Conservation (phyloP, 2,888 invertebrate genomes). For the Spatulosminthurus flaviceps region DNA sequence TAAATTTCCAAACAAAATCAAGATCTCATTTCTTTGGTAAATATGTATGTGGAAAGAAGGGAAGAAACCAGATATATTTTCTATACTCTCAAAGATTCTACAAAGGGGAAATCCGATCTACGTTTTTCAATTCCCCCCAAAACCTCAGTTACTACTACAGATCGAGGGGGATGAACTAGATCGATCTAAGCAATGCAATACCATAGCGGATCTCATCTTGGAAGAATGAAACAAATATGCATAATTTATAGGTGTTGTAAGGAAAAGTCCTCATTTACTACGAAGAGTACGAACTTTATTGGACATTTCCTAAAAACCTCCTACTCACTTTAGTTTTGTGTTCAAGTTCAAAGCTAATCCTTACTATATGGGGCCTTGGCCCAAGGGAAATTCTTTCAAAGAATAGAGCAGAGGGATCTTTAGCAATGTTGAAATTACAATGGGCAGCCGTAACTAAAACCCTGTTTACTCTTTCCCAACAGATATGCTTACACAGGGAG, state of each 20-base stretch:
- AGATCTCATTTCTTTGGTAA: not conserved
- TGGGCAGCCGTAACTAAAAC: not conserved
- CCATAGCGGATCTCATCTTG: not conserved
- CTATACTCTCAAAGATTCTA: no score
- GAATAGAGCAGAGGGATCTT: not conserved
- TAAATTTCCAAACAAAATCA: constrained; percentile 21
- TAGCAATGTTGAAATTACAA: not conserved
- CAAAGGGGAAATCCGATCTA: constrained; percentile 20
- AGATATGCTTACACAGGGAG: constrained; percentile 77
- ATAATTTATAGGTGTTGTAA: constrained; percentile 20
- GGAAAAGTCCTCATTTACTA: no score
- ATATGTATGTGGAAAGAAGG: not conserved
- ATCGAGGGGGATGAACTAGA: constrained; percentile 12
- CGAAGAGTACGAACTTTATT: no score
- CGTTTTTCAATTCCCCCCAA: constrained; percentile 2
- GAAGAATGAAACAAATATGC: constrained; percentile 5
- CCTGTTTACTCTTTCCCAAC: constrained; percentile 38
- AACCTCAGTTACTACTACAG: not conserved
- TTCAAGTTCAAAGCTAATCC: not conserved
- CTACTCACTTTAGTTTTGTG: not conserved
- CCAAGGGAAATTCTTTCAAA: not conserved
- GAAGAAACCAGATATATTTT: not conserved
- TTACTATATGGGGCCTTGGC: not conserved
- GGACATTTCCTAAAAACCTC: no score
- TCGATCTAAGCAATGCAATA: not conserved